A percentile compares a stretch with the other conserved stretches of the same genome.
These are phyloP conservation scores for Spilarctia lutea DNA, from an alignment of 2,888 invertebrate species.

Conservation along the genomic window DNA sequence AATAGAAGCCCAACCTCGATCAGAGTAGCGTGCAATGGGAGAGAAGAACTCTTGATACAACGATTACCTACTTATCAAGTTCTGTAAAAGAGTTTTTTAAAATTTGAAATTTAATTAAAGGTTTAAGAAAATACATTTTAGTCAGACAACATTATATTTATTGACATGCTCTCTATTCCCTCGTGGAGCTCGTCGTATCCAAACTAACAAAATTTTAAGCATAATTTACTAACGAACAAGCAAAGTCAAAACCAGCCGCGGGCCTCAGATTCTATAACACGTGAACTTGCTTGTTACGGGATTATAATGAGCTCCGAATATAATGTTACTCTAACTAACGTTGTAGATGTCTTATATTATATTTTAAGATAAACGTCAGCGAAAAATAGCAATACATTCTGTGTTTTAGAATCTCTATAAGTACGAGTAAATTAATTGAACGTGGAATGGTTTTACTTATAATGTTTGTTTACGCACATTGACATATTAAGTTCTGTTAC, in stretches of 20 bases:
- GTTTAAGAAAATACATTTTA: neutral
- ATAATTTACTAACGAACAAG: neutral
- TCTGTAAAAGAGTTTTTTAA: neutral
- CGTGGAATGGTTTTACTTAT: neutral
- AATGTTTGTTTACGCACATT: no score
- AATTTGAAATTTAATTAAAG: neutral
- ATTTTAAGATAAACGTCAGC: neutral
- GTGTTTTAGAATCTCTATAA: neutral
- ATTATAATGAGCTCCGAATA: constrained; percentile 2
- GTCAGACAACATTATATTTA: neutral
- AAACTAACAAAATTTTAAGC: neutral
- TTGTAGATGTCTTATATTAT: constrained; percentile 3
- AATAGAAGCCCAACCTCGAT: no score
- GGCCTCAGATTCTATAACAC: constrained; percentile 3
- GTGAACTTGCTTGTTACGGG: constrained; percentile 1
- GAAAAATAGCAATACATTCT: neutral
- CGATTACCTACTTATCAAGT: neutral
- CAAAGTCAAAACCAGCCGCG: neutral
- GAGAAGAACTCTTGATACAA: neutral
- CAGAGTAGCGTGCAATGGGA: no score
- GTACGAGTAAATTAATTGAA: neutral
- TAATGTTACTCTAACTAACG: neutral
- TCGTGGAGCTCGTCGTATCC: neutral
- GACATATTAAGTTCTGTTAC: no score
- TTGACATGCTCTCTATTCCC: neutral